Evolutionary conservation across 92 coral and sea anemone species (phyloP), one percentile per base, ranked within the genome.

Genomic region (Umimayanthus kanabou): DNA sequence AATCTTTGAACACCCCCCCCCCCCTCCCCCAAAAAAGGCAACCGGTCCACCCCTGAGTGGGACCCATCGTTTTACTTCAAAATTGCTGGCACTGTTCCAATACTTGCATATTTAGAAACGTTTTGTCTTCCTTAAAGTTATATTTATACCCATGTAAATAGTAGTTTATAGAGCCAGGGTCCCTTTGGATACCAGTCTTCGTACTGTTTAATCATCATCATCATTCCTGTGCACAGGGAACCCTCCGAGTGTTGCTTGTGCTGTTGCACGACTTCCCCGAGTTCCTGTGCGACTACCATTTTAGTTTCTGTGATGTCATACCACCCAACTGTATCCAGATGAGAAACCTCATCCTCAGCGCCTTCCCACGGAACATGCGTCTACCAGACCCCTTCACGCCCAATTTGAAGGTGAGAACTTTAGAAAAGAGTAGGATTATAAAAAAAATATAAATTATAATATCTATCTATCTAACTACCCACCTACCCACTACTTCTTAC

Each of bases 241-340:
- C 99, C 53, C 80, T 97, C 47, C 94, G 99, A 42, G 99, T 97
- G 28, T 85, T 97, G 80, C 89, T 97, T 92, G 99, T 97, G 20
- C 95, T 97, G 74, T 92, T 97, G 11, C 99, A 97, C 85, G 99
- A 97, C 85, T 97, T 97, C 93, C 99, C 99, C 92, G 99, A 97
- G 85, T 97, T 97, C 93, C 93, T 97, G 39, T 97, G 99, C 76
- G 99, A 97, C 91, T 97, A 95, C 89, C 99, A 97, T 94, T 97
- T 97, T 87, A 97, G 99, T 86, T 97, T 97, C 92, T 97, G 99
- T 95, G 99, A 97, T 85, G 99, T 97, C 91, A 97, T 97, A 66
- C 99, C 99, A 11, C 99, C 99, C 11, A 97, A 97, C 92, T 97
- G 99, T 81, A 97, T 97, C 76, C 99, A 97, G 91, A 97, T 97